Evolutionary conservation across 2,113 vertebrate genomes (phyloP).

Genomic region (Varanus komodoensis): DNA sequence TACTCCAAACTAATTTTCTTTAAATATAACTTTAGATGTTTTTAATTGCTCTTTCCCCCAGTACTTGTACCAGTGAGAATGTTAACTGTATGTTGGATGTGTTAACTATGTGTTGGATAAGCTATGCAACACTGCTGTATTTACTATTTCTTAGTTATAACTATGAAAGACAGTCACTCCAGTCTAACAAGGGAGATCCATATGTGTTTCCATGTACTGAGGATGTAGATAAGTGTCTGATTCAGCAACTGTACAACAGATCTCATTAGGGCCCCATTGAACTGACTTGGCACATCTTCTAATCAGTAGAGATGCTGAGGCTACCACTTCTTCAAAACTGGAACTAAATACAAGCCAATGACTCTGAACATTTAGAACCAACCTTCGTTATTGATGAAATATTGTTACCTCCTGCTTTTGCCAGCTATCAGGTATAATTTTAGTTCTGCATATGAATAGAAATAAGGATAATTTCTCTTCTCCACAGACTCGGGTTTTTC

Average conservation of each 20-base stretch:
- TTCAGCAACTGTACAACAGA: background rate
- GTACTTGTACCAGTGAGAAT: background rate
- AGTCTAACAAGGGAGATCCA: background rate
- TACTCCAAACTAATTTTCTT: slow-evolving; percentile 1
- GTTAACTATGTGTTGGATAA: background rate
- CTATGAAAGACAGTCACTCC: background rate
- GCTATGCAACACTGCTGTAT: background rate
- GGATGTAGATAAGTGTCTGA: background rate
- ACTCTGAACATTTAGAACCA: background rate
- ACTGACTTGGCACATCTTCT: background rate
- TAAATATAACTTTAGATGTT: background rate
- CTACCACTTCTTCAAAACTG: background rate
- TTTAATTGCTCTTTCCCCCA: background rate
- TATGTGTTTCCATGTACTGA: background rate
- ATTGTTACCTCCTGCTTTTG: background rate
- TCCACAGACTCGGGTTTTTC: slow-evolving; percentile 33
- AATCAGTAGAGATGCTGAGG: background rate
- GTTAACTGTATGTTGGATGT: background rate
- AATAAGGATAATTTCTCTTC: slow-evolving; percentile 11
- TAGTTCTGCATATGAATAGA: background rate
- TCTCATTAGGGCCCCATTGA: background rate
- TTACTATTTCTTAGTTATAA: background rate
- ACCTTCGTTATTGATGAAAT: background rate
- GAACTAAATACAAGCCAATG: background rate
- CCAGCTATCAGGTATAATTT: background rate